phyloP scores from a whole-genome alignment of 2,797 vertebrate genomes.

The Potorous gilbertii region DNA sequence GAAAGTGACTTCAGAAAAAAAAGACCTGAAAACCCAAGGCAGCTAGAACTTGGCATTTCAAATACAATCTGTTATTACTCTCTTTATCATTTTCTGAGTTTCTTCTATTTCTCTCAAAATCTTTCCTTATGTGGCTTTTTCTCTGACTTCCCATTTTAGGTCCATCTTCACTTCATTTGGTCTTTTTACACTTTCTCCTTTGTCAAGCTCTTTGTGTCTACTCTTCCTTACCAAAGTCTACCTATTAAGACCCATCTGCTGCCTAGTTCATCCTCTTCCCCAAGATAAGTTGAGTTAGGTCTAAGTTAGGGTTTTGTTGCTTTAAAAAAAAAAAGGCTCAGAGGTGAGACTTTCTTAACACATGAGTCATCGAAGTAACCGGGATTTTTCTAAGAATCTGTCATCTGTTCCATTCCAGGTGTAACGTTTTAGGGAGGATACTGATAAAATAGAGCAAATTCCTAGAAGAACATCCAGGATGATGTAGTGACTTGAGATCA shows the following conservation, averaged over 20 bases:
- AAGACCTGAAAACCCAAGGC: not conserved
- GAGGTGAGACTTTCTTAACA: conserved; percentile 15
- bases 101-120: conserved; percentile 17
- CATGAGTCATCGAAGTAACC: not conserved
- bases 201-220: not conserved
- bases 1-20: not conserved
- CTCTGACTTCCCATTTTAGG: not conserved
- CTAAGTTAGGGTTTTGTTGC: not conserved
- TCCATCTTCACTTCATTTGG: not conserved
- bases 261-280: conserved; percentile 1
- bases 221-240: not conserved
- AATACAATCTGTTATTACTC: not conserved
- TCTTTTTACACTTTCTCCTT: not conserved
- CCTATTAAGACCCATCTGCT: not conserved
- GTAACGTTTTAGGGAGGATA: not conserved
- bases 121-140: not conserved
- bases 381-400: not conserved
- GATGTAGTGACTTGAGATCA: not conserved
- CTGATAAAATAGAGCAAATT: not conserved
- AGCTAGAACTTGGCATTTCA: not conserved
- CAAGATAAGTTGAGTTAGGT: not conserved
- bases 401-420: not conserved
- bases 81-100: not conserved
- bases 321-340: conserved; percentile 17
- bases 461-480: not conserved